Evolutionary conservation across 2,888 invertebrate genomes (phyloP), one percentile per base, ranked within the genome.

Genomic region (Pollenia angustigena): DNA sequence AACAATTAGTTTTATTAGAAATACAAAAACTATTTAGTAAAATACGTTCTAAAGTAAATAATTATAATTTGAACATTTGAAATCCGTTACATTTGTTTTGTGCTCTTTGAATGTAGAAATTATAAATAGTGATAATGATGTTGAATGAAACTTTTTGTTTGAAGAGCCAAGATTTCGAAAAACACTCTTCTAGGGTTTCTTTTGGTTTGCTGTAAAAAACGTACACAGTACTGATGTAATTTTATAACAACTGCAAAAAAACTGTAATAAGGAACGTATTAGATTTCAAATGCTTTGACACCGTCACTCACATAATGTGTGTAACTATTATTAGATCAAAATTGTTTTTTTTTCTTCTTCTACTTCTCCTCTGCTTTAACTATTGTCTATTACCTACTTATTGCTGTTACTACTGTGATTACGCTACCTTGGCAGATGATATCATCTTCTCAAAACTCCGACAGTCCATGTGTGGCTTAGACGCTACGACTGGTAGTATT

Each of bases 351-450:
- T 12, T n/a, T n/a, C n/a, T n/a, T 52, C 50, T 16, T n/a, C 42
- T 58, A 11, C 18, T 42, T 40, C n/a, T 42, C 11, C 14, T 72
- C 18, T 12, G 69, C 14, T 9, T n/a, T 58, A 68, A 42, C 60
- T 60, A 60, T 60, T 14, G 69, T 69, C 42, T 60, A 42, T 52
- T 50, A 76, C 10, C n/a, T 72, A 52, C 10, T 18, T 72, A 52
- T 78, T 58, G 78, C 32, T n/a, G 40, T 56, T 32, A 9, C 14
- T 76, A 54, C n/a, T 40, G 50, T 10, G 1, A 69, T 18, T 68
- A 48, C 48, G 23, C 68, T 82, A 86, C 84, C 88, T 87, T 81
- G 84, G 52, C 85, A 90, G 90, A 91, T 91, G 91, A 91, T 91
- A 91, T 91, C 91, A 91, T 91, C 89, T 91, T 87, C 58, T 50